Evolutionary conservation across 2,888 invertebrate genomes (phyloP).

Genomic region (Nemotelus pantherinus): DNA sequence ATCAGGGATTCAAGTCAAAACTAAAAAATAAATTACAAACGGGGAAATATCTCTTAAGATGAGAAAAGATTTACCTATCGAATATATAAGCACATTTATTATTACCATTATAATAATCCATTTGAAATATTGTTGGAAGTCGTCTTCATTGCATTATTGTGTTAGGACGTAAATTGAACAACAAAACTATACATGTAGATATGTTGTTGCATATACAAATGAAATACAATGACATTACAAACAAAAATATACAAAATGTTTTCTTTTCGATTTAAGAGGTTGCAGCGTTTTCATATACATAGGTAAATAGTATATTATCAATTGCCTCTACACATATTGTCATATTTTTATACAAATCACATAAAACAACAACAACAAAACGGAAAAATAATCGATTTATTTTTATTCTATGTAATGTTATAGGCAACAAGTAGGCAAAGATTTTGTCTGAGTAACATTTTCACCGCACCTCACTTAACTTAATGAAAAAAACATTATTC

Average conservation of each 20-base stretch:
- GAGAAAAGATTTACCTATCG: slow-evolving; percentile 20
- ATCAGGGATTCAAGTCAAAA: slow-evolving; percentile 37
- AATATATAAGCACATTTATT: slow-evolving; percentile 13
- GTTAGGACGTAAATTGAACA: no score
- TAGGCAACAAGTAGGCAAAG: neutral
- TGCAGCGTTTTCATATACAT: neutral
- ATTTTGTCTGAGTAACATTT: slow-evolving; percentile 7
- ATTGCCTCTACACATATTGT: slow-evolving; percentile 26
- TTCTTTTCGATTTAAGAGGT: neutral
- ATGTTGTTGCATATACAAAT: neutral
- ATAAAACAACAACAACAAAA: slow-evolving; percentile 27
- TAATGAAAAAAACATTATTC: neutral
- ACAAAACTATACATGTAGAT: neutral
- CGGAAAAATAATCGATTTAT: slow-evolving; percentile 4
- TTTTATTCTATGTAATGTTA: slow-evolving; percentile 37
- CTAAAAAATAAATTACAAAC: slow-evolving; percentile 13
- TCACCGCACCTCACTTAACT: slow-evolving; percentile 1
- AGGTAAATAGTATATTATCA: neutral
- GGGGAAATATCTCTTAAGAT: neutral
- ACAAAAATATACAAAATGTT: no score
- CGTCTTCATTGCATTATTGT: no score
- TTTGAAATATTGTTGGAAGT: neutral
- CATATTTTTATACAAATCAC: slow-evolving; percentile 39
- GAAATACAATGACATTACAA: neutral
- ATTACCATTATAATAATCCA: neutral